Conservation (phyloP, 2,113 vertebrate species). For the Bos taurus region ARS-UCD2.0 NC_037333.1:83500501-83501000, state of each 20-base stretch:
- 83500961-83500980: too few species aligned
- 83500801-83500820: neutral
- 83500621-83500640: neutral
- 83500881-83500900: neutral
- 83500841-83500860: too few species aligned
- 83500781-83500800: neutral
- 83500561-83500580: neutral
- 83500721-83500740: neutral
- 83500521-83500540: neutral
- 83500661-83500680: neutral
- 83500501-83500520: neutral
- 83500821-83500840: neutral
- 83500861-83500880: neutral
- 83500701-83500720: neutral
- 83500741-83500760: accelerated
- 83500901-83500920: too few species aligned
- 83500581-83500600: neutral
- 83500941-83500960: too few species aligned
- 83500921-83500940: too few species aligned
- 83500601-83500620: neutral
- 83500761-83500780: neutral
- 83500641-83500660: neutral
- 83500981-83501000: too few species aligned
- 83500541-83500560: neutral
- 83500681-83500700: neutral